Base-by-base conservation (phyloP, 2,113 vertebrate species). In the Sceloporus tristichus region DNA sequence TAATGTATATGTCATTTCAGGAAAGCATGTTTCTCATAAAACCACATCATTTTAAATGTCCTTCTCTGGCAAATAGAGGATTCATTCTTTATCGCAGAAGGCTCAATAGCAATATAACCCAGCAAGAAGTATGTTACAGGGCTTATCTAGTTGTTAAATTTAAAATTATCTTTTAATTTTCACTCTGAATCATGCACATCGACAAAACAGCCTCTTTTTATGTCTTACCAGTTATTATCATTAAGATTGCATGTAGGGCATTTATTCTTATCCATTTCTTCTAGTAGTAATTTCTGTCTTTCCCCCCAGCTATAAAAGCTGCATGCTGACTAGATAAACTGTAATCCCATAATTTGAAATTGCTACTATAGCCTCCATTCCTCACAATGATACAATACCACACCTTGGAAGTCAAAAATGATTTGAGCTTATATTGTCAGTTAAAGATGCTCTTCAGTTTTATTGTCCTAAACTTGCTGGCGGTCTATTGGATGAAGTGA, bases 341-440 rank as follows among this genome's bases (percentile, higher is more conserved):
- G 42, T 91, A 95, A 93, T 74, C 88, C 91, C 16, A 0, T 82
- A 92, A 89, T 89, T 88, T 92, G 66, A 91, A 91, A 88, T 54
- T 93, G 85, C 91, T 91, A 88, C 90, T 54, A 5, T 92, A 42
- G 84, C 34, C 73, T 85, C 83, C 87, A 10, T 92, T 93, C 76
- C 79, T 89, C 89, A 92, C 84, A 71, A 92, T 93, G 93, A 94
- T 94, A 92, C 92, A 91, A 94, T 92, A 93, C 91, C 91, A 93
- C 70, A 91, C 70, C 89, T 91, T 89, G 89, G 79, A 87, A 85
- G 90, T 91, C 82, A 87, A 91, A 91, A 93, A 73, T 48, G 75
- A 91, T 73, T 95, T 87, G 87, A 91, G 78, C 89, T 96, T 90
- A 92, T 89, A 85, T 92, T 88, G 93, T 78, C 87, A 91, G 81